Conservation (phyloP, 1,140 invertebrate species). For the Ceratosolen fusciceps region DNA sequence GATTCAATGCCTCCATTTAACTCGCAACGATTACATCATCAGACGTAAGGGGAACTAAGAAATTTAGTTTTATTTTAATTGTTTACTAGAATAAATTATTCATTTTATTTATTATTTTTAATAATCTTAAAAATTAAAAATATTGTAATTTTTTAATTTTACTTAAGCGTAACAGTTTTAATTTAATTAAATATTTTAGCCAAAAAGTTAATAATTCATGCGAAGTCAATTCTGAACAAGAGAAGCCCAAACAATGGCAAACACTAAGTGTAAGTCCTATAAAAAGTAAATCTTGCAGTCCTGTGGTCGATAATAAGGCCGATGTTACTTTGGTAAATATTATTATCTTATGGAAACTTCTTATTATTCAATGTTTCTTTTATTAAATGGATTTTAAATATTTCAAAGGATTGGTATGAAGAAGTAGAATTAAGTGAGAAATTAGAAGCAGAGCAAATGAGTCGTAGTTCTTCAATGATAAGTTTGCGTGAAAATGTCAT, state of each 20-base stretch:
- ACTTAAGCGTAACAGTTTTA: neutral
- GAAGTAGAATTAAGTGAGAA: conserved; percentile 72
- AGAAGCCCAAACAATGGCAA: conserved; percentile 56
- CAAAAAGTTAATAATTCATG: conserved; percentile 53
- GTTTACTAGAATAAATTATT: too few species aligned
- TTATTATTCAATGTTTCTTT: too few species aligned
- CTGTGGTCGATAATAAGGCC: conserved; percentile 54
- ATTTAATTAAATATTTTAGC: conserved; percentile 47
- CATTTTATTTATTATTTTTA: neutral
- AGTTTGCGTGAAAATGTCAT: conserved; percentile 71
- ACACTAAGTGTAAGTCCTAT: conserved; percentile 53
- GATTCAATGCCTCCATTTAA: conserved; percentile 37
- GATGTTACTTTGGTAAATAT: conserved; percentile 61
- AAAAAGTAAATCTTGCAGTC: conserved; percentile 60
- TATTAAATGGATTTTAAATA: too few species aligned
- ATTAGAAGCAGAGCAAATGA: conserved; percentile 70
- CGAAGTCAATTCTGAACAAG: conserved; percentile 53
- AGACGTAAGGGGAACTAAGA: conserved; percentile 40
- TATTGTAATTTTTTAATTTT: conserved; percentile 13
- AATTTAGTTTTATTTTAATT: neutral
- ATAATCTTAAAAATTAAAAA: neutral
- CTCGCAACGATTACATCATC: conserved; percentile 39
- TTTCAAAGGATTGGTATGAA: conserved; percentile 72
- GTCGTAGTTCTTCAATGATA: conserved; percentile 73
- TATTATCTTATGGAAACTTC: too few species aligned